A percentile compares a stretch with the other conserved stretches of the same genome.
Evolutionary conservation across 2,888 invertebrate species (phyloP).

Genomic region (Noctua janthina): DNA sequence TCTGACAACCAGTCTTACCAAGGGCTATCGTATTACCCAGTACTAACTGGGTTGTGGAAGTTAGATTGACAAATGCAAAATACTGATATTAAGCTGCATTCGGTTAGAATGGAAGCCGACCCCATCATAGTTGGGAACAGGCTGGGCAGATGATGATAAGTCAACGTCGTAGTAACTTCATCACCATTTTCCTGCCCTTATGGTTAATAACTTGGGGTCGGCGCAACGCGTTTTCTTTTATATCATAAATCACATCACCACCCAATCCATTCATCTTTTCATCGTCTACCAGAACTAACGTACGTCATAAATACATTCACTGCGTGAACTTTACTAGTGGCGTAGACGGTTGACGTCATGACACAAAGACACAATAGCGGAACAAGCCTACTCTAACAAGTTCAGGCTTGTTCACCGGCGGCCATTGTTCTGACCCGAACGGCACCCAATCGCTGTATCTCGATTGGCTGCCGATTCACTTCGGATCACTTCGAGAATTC

Average conservation of each 20-base stretch:
- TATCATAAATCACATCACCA: not conserved
- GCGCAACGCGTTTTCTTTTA: not conserved
- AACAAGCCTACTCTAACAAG: constrained; percentile 22
- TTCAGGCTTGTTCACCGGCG: constrained; percentile 11
- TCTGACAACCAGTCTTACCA: too few relatives aligned
- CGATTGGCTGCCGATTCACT: constrained; percentile 36
- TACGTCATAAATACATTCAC: constrained; percentile 26
- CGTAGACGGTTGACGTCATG: constrained; percentile 28
- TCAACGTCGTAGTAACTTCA: not conserved
- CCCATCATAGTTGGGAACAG: too few relatives aligned
- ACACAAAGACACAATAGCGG: constrained; percentile 38
- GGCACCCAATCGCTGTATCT: constrained; percentile 16
- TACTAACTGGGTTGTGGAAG: too few relatives aligned
- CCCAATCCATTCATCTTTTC: not conserved
- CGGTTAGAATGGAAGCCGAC: too few relatives aligned
- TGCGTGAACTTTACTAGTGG: constrained; percentile 32
- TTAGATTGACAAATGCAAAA: too few relatives aligned
- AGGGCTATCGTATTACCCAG: too few relatives aligned
- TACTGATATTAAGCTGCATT: too few relatives aligned
- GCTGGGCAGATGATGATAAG: too few relatives aligned
- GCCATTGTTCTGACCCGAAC: constrained; percentile 38
- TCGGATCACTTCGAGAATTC: constrained; percentile 42
- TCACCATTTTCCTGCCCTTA: not conserved
- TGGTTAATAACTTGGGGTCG: not conserved
- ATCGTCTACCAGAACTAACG: not conserved